Conservation (phyloP, 2,888 invertebrate genomes). For the Nycteola revayana region DNA sequence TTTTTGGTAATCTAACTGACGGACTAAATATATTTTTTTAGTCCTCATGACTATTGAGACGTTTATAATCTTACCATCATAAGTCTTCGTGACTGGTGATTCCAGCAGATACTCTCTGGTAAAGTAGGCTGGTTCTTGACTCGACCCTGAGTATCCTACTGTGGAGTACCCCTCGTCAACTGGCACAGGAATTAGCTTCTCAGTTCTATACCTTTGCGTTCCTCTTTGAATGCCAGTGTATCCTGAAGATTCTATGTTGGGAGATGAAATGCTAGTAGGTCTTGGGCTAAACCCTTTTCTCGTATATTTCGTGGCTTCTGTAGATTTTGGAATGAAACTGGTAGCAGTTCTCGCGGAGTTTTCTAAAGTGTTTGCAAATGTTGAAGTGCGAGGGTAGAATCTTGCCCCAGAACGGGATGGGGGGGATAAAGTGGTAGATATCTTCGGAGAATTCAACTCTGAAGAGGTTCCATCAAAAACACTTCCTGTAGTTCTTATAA, state of each 20-base stretch:
- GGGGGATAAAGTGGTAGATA: conserved; percentile 23
- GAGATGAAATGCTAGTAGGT: conserved; percentile 1
- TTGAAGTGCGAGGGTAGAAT: conserved; percentile 15
- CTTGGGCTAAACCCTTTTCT: conserved; percentile 15
- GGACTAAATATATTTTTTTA: too few relatives aligned
- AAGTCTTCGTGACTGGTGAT: conserved; percentile 70
- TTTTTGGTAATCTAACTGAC: too few relatives aligned
- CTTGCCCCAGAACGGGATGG: conserved; percentile 12
- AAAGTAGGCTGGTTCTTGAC: conserved; percentile 64
- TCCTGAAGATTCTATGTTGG: conserved; percentile 13
- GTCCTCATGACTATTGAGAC: too few relatives aligned
- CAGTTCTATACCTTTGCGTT: conserved; percentile 23
- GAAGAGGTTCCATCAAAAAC: conserved; percentile 18
- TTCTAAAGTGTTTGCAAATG: conserved; percentile 17
- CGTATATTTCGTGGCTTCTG: conserved; percentile 17
- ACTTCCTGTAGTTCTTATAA: conserved; percentile 13
- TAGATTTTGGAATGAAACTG: conserved; percentile 16
- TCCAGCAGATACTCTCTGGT: conserved; percentile 73
- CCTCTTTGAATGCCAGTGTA: conserved; percentile 21
- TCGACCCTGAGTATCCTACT: conserved; percentile 47
- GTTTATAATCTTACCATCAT: conserved; percentile 67
- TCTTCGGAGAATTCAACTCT: conserved; percentile 17
- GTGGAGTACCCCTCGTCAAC: conserved; percentile 57
- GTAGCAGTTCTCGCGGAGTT: conserved; percentile 18
- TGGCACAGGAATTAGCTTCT: conserved; percentile 47